These are phyloP conservation scores for Cryptomyrus ogoouensis DNA, from an alignment of 2,113 vertebrate genomes.

Conservation along the genomic window DNA sequence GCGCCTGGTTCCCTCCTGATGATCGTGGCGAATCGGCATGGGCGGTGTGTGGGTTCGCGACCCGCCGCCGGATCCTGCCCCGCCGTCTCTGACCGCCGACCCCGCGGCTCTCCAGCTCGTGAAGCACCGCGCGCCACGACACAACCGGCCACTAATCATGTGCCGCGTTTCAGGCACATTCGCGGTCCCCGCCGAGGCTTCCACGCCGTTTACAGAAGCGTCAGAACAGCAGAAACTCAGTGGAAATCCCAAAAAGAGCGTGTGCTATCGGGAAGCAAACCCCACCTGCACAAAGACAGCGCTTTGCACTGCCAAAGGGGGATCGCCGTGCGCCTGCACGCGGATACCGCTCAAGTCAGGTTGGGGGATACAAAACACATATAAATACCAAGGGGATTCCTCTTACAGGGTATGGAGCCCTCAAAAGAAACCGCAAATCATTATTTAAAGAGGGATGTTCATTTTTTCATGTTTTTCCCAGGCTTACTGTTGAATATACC, in stretches of 20 bases:
- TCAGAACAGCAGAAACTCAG: conserved; percentile 35
- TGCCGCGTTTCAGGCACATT: neutral
- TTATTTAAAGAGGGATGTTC: conserved; percentile 55
- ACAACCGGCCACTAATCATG: neutral
- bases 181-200: neutral
- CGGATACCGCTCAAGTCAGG: conserved; percentile 56
- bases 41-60: neutral
- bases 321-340: conserved; percentile 46
- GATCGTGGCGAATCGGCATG: neutral
- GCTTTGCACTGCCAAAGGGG: conserved; percentile 65
- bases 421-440: conserved; percentile 54
- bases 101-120: neutral
- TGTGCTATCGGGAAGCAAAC: conserved; percentile 56
- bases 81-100: neutral
- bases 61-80: neutral
- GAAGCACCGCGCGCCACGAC: neutral
- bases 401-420: conserved; percentile 43
- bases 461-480: conserved; percentile 30
- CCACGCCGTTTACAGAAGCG: conserved; percentile 37
- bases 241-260: conserved; percentile 52
- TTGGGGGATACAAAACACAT: conserved; percentile 53
- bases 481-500: neutral
- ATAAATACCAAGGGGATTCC: conserved; percentile 56
- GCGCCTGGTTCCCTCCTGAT: neutral
- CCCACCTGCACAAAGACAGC: conserved; percentile 60